A percentile compares a stretch with the other conserved stretches of the same genome.
Evolutionary conservation across 2,113 vertebrate species (phyloP).

Genomic region (Ahaetulla prasina): DNA sequence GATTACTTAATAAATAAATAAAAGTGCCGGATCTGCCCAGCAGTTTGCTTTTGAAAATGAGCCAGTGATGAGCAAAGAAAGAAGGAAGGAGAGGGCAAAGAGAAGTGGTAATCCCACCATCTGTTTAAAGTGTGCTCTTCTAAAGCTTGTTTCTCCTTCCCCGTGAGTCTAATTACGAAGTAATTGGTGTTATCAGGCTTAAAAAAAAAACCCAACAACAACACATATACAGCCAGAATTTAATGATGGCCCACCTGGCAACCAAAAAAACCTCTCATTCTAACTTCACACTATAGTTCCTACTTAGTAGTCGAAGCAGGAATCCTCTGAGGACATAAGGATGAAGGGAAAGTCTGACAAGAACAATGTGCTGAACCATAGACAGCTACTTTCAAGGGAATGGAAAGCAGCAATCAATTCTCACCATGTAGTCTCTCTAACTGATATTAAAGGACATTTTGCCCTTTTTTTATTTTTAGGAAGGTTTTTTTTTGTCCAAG

Average conservation of each 20-base stretch:
- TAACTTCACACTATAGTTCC: constrained; percentile 27
- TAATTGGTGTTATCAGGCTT: constrained; percentile 50
- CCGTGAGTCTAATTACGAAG: constrained; percentile 57
- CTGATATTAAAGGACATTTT: constrained; percentile 10
- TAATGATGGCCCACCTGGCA: constrained; percentile 47
- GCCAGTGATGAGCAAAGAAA: background rate
- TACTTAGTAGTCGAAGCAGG: constrained; percentile 27
- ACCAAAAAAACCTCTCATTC: constrained; percentile 32
- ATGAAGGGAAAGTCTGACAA: constrained; percentile 15
- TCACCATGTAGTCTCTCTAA: background rate
- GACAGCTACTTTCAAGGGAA: constrained; percentile 3
- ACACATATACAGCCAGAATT: constrained; percentile 1
- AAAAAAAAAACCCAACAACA: background rate
- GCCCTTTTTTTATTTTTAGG: background rate
- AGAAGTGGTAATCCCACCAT: constrained; percentile 22
- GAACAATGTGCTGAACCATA: constrained; percentile 10
- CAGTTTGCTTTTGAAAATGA: constrained; percentile 18
- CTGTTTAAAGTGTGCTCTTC: constrained; percentile 36
- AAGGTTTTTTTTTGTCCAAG: background rate
- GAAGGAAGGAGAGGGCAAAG: background rate
- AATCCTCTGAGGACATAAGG: constrained; percentile 15
- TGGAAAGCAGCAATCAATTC: constrained; percentile 15
- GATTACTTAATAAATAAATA: background rate
- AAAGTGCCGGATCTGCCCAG: background rate
- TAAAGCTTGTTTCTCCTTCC: constrained; percentile 41